A percentile compares a stretch with the other conserved stretches of the same genome.
phyloP scores from a whole-genome alignment of 2,888 invertebrate species.

The Phaedon cochleariae region DNA sequence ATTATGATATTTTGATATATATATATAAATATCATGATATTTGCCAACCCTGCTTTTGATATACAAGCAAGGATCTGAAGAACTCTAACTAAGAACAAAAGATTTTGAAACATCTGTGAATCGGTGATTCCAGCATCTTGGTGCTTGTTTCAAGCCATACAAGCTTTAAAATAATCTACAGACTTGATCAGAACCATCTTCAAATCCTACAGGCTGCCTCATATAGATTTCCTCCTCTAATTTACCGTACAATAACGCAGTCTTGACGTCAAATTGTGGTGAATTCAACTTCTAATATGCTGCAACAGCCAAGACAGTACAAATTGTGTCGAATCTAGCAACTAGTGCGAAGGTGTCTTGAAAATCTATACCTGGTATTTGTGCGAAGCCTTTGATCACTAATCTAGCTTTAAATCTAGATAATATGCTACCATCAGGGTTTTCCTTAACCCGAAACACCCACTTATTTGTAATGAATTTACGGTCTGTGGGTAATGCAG shows the following conservation, averaged over 20 bases:
- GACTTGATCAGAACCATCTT: background rate
- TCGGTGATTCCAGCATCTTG: background rate
- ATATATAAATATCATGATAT: too few relatives aligned
- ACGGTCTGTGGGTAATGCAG: too few relatives aligned
- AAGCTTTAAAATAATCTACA: background rate
- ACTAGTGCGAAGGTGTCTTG: background rate
- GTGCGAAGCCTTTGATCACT: background rate
- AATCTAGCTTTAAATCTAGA: too few relatives aligned
- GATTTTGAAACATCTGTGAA: background rate
- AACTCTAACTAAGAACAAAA: background rate
- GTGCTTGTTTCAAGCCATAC: background rate
- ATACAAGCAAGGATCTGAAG: too few relatives aligned
- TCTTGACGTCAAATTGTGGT: too few relatives aligned
- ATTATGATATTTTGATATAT: too few relatives aligned
- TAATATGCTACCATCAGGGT: too few relatives aligned
- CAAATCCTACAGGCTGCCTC: background rate
- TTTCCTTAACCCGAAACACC: too few relatives aligned
- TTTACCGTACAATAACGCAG: background rate
- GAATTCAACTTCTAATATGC: too few relatives aligned
- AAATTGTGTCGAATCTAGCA: background rate
- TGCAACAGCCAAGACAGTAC: background rate
- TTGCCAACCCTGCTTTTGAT: too few relatives aligned
- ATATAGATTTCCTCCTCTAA: background rate
- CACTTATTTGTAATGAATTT: too few relatives aligned
- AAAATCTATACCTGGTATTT: background rate